phyloP scores from a whole-genome alignment of 2,797 vertebrate species.

The Melopsittacus undulatus region DNA sequence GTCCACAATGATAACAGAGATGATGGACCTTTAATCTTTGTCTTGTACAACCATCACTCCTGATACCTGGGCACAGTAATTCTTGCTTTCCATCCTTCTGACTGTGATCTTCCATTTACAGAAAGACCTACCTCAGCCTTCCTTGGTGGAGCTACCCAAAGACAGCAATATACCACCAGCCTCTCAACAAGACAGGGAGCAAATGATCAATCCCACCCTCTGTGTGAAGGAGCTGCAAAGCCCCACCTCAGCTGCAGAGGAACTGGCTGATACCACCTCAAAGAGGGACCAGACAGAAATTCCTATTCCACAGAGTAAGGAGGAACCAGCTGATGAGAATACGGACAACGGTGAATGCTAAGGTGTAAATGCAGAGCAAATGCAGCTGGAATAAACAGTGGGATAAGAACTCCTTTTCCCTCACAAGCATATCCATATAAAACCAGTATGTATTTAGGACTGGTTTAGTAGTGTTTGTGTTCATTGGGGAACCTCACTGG shows the following conservation, averaged over 20 bases:
- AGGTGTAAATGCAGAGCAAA: conserved; percentile 15
- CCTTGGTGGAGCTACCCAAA: conserved; percentile 76
- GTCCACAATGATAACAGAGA: neutral
- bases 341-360: conserved; percentile 68
- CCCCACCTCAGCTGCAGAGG: neutral
- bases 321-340: conserved; percentile 59
- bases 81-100: neutral
- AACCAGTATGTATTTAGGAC: conserved; percentile 45
- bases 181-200: conserved; percentile 32
- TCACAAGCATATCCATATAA: conserved; percentile 4
- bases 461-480: conserved; percentile 26
- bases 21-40: neutral
- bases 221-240: neutral
- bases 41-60: neutral
- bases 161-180: neutral
- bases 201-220: conserved; percentile 60
- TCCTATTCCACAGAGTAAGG: neutral
- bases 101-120: conserved; percentile 49
- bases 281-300: neutral
- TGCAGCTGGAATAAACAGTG: conserved; percentile 69
- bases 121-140: conserved; percentile 81
- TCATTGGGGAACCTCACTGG: conserved; percentile 7
- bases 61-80: neutral
- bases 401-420: neutral
- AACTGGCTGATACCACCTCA: neutral